A percentile compares a stretch with the other conserved stretches of the same genome.
Evolutionary conservation across 2,888 invertebrate genomes (phyloP).

Genomic region (Morpho helenor): DNA sequence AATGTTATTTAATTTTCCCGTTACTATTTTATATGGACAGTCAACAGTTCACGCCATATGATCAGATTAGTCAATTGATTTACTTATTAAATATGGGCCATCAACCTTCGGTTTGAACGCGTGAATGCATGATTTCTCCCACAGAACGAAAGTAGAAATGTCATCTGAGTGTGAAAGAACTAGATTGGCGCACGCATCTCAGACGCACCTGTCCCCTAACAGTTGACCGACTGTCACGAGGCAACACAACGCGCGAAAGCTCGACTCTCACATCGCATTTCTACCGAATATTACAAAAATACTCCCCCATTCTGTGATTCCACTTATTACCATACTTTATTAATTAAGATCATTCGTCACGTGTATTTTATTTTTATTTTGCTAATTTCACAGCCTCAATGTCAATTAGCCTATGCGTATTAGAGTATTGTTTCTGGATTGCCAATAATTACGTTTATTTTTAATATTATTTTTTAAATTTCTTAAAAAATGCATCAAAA

Average conservation of each 20-base stretch:
- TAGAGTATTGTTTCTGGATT: slow-evolving; percentile 77
- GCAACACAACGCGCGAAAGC: slow-evolving; percentile 26
- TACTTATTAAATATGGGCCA: slow-evolving; percentile 72
- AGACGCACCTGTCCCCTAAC: slow-evolving; percentile 4
- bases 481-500: slow-evolving; percentile 76
- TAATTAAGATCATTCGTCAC: slow-evolving; percentile 68
- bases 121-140: slow-evolving; percentile 54
- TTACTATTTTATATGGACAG: slow-evolving; percentile 53
- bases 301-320: slow-evolving; percentile 51
- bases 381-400: slow-evolving; percentile 80
- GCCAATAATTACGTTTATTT: slow-evolving; percentile 70
- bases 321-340: slow-evolving; percentile 57
- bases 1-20: slow-evolving; percentile 50
- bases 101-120: slow-evolving; percentile 65
- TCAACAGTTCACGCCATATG: slow-evolving; percentile 49
- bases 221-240: slow-evolving; percentile 20
- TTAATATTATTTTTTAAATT: slow-evolving; percentile 46
- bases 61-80: slow-evolving; percentile 62
- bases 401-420: slow-evolving; percentile 79
- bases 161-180: slow-evolving; percentile 30
- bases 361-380: slow-evolving; percentile 65
- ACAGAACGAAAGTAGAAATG: slow-evolving; percentile 49
- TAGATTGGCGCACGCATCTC: slow-evolving; percentile 13
- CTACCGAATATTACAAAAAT: slow-evolving; percentile 33
- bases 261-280: slow-evolving; percentile 33